A percentile compares a stretch with the other conserved stretches of the same genome.
Evolutionary conservation across 1,140 invertebrate species (phyloP).

Genomic region (Oryctes rhinoceros): DNA sequence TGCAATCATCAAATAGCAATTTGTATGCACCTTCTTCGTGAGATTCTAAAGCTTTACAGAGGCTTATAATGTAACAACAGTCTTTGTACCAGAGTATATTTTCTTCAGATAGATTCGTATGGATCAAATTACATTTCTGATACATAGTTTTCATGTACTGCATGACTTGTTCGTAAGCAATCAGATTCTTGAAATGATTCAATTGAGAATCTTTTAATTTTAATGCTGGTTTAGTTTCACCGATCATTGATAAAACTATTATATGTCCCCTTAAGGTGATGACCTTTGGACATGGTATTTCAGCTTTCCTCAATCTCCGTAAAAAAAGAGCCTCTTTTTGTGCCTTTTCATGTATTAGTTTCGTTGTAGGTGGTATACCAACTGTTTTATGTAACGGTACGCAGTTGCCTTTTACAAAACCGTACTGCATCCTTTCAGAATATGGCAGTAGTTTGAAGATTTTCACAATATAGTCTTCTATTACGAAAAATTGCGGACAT

Average conservation of each 20-base stretch:
- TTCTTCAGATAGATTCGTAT: neutral
- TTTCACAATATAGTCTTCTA: neutral
- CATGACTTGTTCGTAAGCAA: slow-evolving; percentile 65
- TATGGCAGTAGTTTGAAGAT: neutral
- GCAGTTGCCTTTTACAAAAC: neutral
- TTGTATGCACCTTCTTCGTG: neutral
- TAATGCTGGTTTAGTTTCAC: slow-evolving; percentile 78
- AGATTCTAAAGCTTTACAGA: neutral
- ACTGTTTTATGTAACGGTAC: neutral
- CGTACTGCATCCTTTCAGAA: neutral
- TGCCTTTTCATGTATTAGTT: neutral
- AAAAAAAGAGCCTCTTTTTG: slow-evolving; percentile 84
- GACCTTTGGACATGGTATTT: slow-evolving; percentile 83
- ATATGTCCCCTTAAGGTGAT: slow-evolving; percentile 86
- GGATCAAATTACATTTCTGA: neutral
- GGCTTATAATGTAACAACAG: neutral
- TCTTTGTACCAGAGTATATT: neutral
- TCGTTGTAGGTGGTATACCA: neutral
- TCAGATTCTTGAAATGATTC: slow-evolving; percentile 64
- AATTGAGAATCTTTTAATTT: slow-evolving; percentile 82
- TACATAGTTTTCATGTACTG: neutral
- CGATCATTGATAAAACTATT: slow-evolving; percentile 90
- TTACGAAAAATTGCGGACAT: neutral
- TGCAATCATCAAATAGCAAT: neutral
- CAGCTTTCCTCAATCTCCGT: slow-evolving; percentile 71